Evolutionary conservation across 2,888 invertebrate genomes (phyloP).

Genomic region (Coronaproctus castanopsis): DNA sequence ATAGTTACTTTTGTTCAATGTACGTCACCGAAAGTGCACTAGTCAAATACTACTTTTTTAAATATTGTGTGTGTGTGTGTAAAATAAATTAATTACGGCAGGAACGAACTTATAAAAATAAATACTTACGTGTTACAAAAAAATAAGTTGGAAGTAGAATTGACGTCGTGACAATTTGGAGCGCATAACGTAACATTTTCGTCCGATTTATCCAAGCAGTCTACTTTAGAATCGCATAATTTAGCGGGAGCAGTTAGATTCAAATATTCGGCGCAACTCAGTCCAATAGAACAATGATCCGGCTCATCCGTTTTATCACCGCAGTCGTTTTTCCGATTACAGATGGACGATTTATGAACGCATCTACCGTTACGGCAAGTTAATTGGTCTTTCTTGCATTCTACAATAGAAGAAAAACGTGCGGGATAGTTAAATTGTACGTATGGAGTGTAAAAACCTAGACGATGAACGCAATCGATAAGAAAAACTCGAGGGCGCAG

Average conservation of each 20-base stretch:
- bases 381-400: constrained; percentile 40
- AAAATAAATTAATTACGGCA: too few relatives aligned
- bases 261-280: constrained; percentile 37
- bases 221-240: constrained; percentile 53
- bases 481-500: too few relatives aligned
- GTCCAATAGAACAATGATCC: constrained; percentile 22
- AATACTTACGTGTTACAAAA: too few relatives aligned
- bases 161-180: neutral
- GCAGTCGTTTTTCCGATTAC: constrained; percentile 46
- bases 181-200: constrained; percentile 29
- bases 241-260: constrained; percentile 41
- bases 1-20: too few relatives aligned
- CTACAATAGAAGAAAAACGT: constrained; percentile 29
- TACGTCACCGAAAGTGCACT: too few relatives aligned
- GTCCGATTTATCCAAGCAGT: constrained; percentile 57
- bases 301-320: constrained; percentile 54
- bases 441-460: too few relatives aligned
- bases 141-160: too few relatives aligned
- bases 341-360: constrained; percentile 44
- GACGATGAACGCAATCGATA: too few relatives aligned
- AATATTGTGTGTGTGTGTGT: too few relatives aligned
- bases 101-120: too few relatives aligned
- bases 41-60: too few relatives aligned
- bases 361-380: constrained; percentile 39
- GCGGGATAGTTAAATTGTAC: too few relatives aligned